Conservation (phyloP, 2,113 vertebrate genomes). For the Trogon melanurus region DNA sequence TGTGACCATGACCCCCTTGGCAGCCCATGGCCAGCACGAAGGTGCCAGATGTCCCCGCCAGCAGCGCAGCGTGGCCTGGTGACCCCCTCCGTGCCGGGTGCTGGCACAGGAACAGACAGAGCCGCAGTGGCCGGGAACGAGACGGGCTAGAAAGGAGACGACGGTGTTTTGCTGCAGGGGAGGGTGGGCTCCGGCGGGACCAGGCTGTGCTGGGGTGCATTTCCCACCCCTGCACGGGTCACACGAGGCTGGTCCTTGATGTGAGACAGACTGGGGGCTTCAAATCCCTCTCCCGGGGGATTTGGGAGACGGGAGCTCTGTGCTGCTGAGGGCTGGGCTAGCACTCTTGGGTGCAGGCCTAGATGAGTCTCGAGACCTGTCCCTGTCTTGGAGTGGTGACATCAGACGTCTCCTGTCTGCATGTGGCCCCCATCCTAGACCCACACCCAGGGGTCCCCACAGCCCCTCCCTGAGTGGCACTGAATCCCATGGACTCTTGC, state of each 20-base stretch:
- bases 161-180: background rate
- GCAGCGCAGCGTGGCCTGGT: rapidly evolving
- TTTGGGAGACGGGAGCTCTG: background rate
- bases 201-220: background rate
- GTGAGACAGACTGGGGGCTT: background rate
- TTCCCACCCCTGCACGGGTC: background rate
- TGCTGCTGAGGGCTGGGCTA: background rate
- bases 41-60: rapidly evolving
- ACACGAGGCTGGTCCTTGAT: background rate
- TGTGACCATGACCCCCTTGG: background rate
- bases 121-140: background rate
- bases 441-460: background rate
- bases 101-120: conserved; percentile 16
- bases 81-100: background rate
- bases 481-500: background rate
- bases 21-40: background rate
- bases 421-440: background rate
- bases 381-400: background rate
- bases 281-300: background rate
- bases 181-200: background rate
- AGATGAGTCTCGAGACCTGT: too few relatives aligned
- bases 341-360: background rate
- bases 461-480: background rate
- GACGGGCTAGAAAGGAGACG: background rate
- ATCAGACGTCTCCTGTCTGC: background rate